phyloP scores from a whole-genome alignment of 2,113 vertebrate species.

The Marmota flaviventris region DNA sequence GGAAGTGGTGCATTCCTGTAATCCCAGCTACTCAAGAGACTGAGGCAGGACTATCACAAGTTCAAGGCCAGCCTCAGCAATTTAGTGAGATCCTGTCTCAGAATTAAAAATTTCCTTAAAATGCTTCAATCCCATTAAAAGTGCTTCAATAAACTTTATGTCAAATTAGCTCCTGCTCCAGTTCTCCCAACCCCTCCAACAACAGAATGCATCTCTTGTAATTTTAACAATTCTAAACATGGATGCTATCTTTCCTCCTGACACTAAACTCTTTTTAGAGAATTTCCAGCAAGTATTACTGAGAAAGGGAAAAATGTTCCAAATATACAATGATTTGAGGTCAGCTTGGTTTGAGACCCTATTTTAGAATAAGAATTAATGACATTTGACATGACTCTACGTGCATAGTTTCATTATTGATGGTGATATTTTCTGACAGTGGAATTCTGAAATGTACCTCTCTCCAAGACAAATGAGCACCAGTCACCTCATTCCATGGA shows the following conservation, averaged over 20 bases:
- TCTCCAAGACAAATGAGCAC: neutral
- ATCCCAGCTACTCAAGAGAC: too few species aligned
- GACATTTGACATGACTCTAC: neutral
- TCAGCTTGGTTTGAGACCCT: neutral
- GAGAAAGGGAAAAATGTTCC: neutral
- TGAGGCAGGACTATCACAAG: too few species aligned
- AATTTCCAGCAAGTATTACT: neutral
- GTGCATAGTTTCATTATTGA: neutral
- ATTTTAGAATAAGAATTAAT: neutral
- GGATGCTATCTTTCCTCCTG: neutral
- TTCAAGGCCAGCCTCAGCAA: too few species aligned
- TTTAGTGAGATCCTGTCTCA: too few species aligned
- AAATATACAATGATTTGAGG: neutral
- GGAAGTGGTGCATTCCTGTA: too few species aligned
- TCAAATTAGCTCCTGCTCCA: neutral
- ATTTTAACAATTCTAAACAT: neutral
- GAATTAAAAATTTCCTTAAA: too few species aligned
- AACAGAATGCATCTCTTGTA: neutral
- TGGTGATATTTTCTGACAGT: conserved; percentile 16
- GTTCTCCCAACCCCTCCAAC: neutral
- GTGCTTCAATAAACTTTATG: neutral
- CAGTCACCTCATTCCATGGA: neutral
- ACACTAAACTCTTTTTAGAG: neutral
- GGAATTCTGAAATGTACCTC: neutral
- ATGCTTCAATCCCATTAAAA: neutral